Conservation (phyloP, 37 sponge, comb jelly and placozoan species). For the Agelas oroides region DNA sequence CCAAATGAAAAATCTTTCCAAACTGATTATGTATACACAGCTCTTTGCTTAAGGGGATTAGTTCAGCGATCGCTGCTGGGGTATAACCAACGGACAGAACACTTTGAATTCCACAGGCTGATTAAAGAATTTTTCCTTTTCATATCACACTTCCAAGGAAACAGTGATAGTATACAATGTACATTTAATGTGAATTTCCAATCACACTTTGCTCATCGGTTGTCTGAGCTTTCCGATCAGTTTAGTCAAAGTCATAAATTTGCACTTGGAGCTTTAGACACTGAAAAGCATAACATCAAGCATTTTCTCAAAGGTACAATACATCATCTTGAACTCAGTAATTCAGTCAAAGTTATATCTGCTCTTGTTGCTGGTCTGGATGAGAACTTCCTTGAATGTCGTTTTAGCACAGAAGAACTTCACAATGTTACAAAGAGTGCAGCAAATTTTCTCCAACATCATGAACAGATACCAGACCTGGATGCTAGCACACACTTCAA, state of each 20-base stretch:
- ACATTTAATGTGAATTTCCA: background rate
- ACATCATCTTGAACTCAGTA: no score
- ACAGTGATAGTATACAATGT: background rate
- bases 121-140: slow-evolving; percentile 15
- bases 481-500: no score
- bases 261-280: background rate
- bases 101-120: slow-evolving; percentile 34
- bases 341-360: no score
- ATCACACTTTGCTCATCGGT: background rate
- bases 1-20: no score
- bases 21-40: no score
- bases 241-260: background rate
- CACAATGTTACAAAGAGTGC: no score
- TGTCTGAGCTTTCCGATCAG: background rate
- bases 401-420: no score
- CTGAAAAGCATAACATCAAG: slow-evolving; percentile 31
- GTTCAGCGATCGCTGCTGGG: slow-evolving; percentile 15
- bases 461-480: no score
- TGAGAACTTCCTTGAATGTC: no score
- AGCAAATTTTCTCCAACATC: no score
- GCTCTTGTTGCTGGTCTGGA: no score
- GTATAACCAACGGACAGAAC: background rate
- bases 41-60: no score
- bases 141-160: background rate
- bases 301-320: background rate